Evolutionary conservation across 2,888 invertebrate genomes (phyloP).

Genomic region (Malthinus seriepunctatus): DNA sequence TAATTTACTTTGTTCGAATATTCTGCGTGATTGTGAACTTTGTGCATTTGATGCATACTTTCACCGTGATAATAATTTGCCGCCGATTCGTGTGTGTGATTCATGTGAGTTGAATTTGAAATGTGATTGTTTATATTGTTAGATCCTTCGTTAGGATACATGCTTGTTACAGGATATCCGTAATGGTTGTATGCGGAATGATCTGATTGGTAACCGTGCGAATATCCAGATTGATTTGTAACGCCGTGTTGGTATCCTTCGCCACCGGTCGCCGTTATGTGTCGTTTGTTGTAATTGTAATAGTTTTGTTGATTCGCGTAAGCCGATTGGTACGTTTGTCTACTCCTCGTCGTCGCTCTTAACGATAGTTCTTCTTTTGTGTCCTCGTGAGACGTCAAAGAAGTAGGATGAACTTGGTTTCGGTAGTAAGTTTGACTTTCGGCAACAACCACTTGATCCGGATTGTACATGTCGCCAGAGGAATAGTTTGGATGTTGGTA

Average conservation of each 20-base stretch:
- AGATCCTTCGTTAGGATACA: slow-evolving; percentile 48
- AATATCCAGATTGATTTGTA: slow-evolving; percentile 43
- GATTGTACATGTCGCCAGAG: slow-evolving; percentile 52
- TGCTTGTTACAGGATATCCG: slow-evolving; percentile 43
- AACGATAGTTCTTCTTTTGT: slow-evolving; percentile 37
- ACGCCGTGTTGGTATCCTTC: slow-evolving; percentile 44
- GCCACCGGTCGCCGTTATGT: slow-evolving; percentile 46
- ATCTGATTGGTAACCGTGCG: slow-evolving; percentile 47
- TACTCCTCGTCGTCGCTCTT: slow-evolving; percentile 42
- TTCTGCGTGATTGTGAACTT: slow-evolving; percentile 44
- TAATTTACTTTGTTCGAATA: slow-evolving; percentile 55
- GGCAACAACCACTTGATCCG: slow-evolving; percentile 49
- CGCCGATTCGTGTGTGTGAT: slow-evolving; percentile 38
- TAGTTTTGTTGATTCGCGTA: slow-evolving; percentile 58
- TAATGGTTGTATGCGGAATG: slow-evolving; percentile 51
- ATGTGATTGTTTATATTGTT: slow-evolving; percentile 42
- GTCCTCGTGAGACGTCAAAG: slow-evolving; percentile 28
- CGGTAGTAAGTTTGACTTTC: slow-evolving; percentile 47
- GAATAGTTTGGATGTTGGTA: slow-evolving; percentile 44
- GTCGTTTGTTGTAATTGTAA: slow-evolving; percentile 59
- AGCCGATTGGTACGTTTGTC: slow-evolving; percentile 54
- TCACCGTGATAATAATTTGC: slow-evolving; percentile 49
- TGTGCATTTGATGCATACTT: slow-evolving; percentile 46
- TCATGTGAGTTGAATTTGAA: slow-evolving; percentile 42
- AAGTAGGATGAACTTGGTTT: slow-evolving; percentile 43